Evolutionary conservation across 2,113 vertebrate genomes (phyloP), one percentile per base, ranked within the genome.

Genomic region (Leucosticte australis): DNA sequence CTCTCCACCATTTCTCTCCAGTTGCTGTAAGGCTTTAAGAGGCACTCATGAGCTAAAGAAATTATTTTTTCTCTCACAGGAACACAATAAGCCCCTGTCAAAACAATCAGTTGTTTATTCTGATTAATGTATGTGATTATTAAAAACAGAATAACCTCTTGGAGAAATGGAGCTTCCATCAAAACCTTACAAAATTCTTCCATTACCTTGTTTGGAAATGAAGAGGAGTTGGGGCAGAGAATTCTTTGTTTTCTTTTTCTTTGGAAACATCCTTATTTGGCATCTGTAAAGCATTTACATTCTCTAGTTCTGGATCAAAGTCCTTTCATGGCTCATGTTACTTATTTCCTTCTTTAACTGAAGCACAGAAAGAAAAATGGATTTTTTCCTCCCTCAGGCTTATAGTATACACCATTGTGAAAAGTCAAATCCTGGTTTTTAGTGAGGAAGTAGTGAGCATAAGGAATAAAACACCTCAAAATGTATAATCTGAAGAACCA

Each of bases 231-330:
- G 49, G 77, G 52, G 70, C 67, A 96, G 75, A 75, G 69, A 92
- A 71, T 86, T 62, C 71, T 87, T 92, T 88, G 89, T 95, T 96
- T 95, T 94, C 85, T 82, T 93, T 95, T 95, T 85, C 81, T 93
- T 95, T 94, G 71, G 78, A 96, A 97, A 95, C 65, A 79, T 96
- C 95, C 96, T 92, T 96, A 94, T 96, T 96, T 97, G 95, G 95
- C 97, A 97, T 97, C 96, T 97, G 97, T 95, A 96, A 97, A 94
- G 94, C 87, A 97, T 97, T 97, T 97, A 94, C 94, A 96, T 97
- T 96, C 96, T 84, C 92, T 92, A 35, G 76, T 92, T 95, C 92
- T 97, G 95, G 95, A 96, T 97, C 94, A 96, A 95, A 96, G 94
- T 95, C 90, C 74, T 95, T 96, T 94, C 91, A 71, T 83, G 90